These are phyloP conservation scores for Siniperca obscura DNA, from an alignment of 2,797 vertebrate species.

Conservation along the genomic window DNA sequence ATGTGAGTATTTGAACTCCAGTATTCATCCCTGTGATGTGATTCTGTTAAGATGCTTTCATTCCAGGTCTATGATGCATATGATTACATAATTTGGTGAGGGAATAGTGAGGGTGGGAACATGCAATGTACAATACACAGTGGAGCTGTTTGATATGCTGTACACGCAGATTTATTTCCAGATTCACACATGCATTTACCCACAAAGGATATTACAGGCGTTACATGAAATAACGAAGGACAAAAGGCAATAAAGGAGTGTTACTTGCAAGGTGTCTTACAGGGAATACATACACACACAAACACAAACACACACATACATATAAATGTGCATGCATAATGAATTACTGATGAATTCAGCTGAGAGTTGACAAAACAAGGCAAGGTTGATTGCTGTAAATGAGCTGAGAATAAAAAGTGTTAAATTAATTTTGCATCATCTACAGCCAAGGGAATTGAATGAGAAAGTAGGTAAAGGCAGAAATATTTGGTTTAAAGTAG, in stretches of 20 bases:
- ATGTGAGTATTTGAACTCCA: slow-evolving; percentile 41
- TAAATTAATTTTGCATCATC: slow-evolving; percentile 56
- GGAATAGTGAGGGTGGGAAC: slow-evolving; percentile 12
- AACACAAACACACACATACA: slow-evolving; percentile 25
- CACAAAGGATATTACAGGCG: slow-evolving; percentile 17
- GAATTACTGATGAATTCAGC: slow-evolving; percentile 54
- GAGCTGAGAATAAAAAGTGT: slow-evolving; percentile 56
- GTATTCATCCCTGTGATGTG: slow-evolving; percentile 13
- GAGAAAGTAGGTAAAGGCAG: slow-evolving; percentile 7
- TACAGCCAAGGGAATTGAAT: slow-evolving; percentile 24
- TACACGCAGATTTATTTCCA: slow-evolving; percentile 40
- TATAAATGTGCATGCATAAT: slow-evolving; percentile 52
- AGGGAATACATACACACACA: slow-evolving; percentile 33
- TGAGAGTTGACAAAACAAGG: slow-evolving; percentile 49
- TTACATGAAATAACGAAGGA: slow-evolving; percentile 42
- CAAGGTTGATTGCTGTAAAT: slow-evolving; percentile 56
- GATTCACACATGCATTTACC: slow-evolving; percentile 7
- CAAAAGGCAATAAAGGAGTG: slow-evolving; percentile 47
- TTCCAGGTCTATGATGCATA: slow-evolving; percentile 41
- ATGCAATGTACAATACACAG: slow-evolving; percentile 27
- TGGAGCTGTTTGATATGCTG: slow-evolving; percentile 38
- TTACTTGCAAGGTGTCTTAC: slow-evolving; percentile 15
- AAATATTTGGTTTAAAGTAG: slow-evolving; percentile 29
- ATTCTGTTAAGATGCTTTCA: slow-evolving; percentile 34
- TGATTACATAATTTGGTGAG: slow-evolving; percentile 45